Evolutionary conservation across 2,113 vertebrate species (phyloP).

Genomic region (Brevimyrus niger): DNA sequence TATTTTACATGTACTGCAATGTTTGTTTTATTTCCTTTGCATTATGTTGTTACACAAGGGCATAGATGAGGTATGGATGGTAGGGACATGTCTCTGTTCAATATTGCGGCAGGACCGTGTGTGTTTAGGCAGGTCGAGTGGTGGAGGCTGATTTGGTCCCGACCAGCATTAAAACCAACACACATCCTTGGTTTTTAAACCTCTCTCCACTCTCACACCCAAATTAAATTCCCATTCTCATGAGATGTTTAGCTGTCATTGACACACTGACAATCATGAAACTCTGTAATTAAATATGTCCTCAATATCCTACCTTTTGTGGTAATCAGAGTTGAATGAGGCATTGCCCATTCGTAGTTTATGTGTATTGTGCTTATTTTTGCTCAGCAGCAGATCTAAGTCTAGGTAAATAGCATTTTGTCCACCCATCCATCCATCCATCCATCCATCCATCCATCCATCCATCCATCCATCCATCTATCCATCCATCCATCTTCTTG

Average conservation of each 20-base stretch:
- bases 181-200: not conserved
- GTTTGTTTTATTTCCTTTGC: not conserved
- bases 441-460: too few relatives aligned
- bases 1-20: not conserved
- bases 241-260: not conserved
- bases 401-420: not conserved
- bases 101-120: not conserved
- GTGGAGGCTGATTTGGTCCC: not conserved
- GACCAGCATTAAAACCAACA: not conserved
- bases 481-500: too few relatives aligned
- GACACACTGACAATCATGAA: not conserved
- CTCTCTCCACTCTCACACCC: not conserved
- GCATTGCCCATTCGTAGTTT: not conserved
- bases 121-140: not conserved
- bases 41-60: not conserved
- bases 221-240: not conserved
- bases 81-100: not conserved
- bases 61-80: not conserved
- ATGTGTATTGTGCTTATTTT: not conserved
- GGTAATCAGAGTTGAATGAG: not conserved
- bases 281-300: not conserved
- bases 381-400: not conserved
- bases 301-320: not conserved
- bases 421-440: too few relatives aligned
- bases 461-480: too few relatives aligned